Evolutionary conservation across 2,888 invertebrate species (phyloP).

Genomic region (Pantelozetes paolii): DNA sequence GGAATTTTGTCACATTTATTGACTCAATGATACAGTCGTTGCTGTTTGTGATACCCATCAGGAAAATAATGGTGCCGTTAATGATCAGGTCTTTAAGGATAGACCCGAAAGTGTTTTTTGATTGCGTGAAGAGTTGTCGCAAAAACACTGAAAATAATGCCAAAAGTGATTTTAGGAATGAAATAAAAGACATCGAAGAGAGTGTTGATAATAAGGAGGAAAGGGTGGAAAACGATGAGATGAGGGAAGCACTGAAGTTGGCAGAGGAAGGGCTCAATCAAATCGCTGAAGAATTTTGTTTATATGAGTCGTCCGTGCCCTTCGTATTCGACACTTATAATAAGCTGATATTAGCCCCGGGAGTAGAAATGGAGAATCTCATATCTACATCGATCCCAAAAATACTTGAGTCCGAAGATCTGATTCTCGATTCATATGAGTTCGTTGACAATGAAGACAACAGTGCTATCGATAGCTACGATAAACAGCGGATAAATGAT

Average conservation of each 20-base stretch:
- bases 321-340: neutral
- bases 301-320: neutral
- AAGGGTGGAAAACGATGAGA: neutral
- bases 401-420: neutral
- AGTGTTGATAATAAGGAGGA: neutral
- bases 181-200: neutral
- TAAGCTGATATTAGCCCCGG: neutral
- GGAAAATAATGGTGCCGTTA: conserved; percentile 82
- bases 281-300: neutral
- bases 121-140: conserved; percentile 37
- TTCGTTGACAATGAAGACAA: conserved; percentile 5
- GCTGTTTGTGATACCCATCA: conserved; percentile 69
- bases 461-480: neutral
- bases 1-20: conserved; percentile 90
- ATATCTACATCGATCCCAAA: neutral
- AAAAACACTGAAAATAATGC: neutral
- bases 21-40: conserved; percentile 94
- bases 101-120: conserved; percentile 67
- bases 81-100: conserved; percentile 74
- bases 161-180: neutral
- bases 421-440: conserved; percentile 1
- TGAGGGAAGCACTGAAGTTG: neutral
- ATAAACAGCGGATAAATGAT: neutral
- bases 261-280: neutral
- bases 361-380: conserved; percentile 23